These are phyloP conservation scores for Orthosia incerta DNA, from an alignment of 2,888 invertebrate species.

Conservation along the genomic window DNA sequence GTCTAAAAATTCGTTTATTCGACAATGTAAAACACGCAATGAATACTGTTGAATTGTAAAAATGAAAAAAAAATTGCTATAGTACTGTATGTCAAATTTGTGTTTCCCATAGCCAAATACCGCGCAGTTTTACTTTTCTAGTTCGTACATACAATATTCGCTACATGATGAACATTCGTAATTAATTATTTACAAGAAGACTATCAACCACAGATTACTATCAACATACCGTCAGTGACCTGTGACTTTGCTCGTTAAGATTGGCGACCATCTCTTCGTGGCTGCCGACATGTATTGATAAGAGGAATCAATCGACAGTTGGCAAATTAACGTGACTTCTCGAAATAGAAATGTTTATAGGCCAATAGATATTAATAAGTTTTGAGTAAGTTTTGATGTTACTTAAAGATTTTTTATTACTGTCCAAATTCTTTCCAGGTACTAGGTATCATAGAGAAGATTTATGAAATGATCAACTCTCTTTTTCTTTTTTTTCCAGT, in stretches of 20 bases:
- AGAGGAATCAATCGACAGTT: conserved; percentile 46
- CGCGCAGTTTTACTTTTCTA: neutral
- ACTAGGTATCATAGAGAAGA: no score
- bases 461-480: no score
- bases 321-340: conserved; percentile 43
- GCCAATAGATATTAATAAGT: neutral
- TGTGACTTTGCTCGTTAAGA: conserved; percentile 53
- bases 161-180: conserved; percentile 14
- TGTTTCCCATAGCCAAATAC: no score
- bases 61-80: no score
- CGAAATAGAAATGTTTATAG: conserved; percentile 15
- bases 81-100: no score
- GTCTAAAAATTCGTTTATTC: no score
- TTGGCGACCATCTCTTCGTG: conserved; percentile 32
- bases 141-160: conserved; percentile 7
- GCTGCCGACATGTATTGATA: conserved; percentile 49
- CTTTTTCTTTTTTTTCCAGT: no score
- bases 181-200: conserved; percentile 30
- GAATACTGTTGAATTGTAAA: no score
- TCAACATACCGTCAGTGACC: conserved; percentile 46
- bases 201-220: conserved; percentile 22
- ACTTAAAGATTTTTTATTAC: no score
- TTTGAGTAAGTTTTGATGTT: no score
- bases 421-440: no score
- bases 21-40: no score